phyloP scores from a whole-genome alignment of 2,888 invertebrate genomes.

The Melinopterus prodromus region DNA sequence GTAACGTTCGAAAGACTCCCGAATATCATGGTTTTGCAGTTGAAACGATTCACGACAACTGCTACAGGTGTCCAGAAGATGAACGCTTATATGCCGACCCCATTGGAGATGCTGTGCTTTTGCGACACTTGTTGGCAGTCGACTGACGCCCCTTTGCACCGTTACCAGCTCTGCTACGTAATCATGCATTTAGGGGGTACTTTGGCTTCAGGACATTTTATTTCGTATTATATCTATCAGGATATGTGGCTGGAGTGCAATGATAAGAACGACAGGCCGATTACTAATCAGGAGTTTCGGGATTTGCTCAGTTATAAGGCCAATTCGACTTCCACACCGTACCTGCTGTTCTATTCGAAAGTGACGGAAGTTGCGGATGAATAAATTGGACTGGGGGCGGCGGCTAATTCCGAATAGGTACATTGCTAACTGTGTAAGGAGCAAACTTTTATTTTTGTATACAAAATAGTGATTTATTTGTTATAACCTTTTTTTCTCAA shows the following conservation, averaged over 20 bases:
- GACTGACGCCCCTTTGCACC: constrained; percentile 56
- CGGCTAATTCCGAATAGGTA: background rate
- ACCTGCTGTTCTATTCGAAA: constrained; percentile 81
- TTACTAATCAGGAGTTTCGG: constrained; percentile 80
- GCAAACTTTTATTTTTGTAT: constrained; percentile 28
- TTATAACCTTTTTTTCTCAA: constrained; percentile 26
- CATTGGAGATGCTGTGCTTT: constrained; percentile 83
- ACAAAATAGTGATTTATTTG: constrained; percentile 41
- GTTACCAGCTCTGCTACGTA: constrained; percentile 85
- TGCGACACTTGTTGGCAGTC: constrained; percentile 78
- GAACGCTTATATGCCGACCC: constrained; percentile 89
- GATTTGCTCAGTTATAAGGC: constrained; percentile 79
- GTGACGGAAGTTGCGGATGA: constrained; percentile 27
- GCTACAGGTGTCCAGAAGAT: constrained; percentile 87
- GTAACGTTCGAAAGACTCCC: constrained; percentile 88
- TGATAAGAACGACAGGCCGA: constrained; percentile 83
- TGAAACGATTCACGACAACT: constrained; percentile 77
- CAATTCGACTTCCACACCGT: constrained; percentile 84
- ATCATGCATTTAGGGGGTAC: constrained; percentile 92
- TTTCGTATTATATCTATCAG: constrained; percentile 66
- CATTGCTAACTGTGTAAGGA: constrained; percentile 5
- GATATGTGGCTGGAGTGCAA: constrained; percentile 86
- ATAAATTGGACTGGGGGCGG: background rate
- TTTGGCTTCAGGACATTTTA: constrained; percentile 90
- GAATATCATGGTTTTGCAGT: constrained; percentile 84